Percentiles rank a stretch among this genome's conserved stretches.
These are phyloP conservation scores for Poecilobothrus nobilitatus DNA, from an alignment of 2,888 invertebrate species.

Conservation along the genomic window DNA sequence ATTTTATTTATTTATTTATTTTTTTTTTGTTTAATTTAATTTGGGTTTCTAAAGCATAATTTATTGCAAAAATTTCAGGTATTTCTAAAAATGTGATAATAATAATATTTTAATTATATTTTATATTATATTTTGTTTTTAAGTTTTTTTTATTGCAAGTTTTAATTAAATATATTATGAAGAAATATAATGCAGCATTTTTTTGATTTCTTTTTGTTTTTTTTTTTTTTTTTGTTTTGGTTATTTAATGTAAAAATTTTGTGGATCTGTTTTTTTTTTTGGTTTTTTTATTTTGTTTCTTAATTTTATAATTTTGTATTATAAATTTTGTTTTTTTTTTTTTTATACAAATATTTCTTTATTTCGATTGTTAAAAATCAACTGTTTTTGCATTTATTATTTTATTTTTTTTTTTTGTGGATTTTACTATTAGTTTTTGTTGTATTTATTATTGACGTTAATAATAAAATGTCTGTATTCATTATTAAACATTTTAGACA, in stretches of 20 bases:
- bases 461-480: no score
- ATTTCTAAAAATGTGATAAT: background rate
- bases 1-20: background rate
- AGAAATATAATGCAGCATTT: background rate
- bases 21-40: background rate
- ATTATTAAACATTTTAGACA: no score
- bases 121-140: background rate
- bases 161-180: background rate
- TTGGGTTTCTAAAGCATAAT: background rate
- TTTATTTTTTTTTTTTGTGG: no score
- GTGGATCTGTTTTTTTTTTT: no score
- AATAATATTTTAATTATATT: background rate
- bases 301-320: no score
- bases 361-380: no score
- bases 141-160: background rate
- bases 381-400: no score
- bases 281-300: no score
- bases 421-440: no score
- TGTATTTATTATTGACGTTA: no score
- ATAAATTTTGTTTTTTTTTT: no score
- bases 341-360: no score
- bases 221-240: background rate
- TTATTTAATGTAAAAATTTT: background rate
- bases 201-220: background rate
- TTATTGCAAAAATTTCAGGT: slow-evolving; percentile 5